These are phyloP conservation scores for Hedya salicella DNA, from an alignment of 2,888 invertebrate species.

Conservation along the genomic window DNA sequence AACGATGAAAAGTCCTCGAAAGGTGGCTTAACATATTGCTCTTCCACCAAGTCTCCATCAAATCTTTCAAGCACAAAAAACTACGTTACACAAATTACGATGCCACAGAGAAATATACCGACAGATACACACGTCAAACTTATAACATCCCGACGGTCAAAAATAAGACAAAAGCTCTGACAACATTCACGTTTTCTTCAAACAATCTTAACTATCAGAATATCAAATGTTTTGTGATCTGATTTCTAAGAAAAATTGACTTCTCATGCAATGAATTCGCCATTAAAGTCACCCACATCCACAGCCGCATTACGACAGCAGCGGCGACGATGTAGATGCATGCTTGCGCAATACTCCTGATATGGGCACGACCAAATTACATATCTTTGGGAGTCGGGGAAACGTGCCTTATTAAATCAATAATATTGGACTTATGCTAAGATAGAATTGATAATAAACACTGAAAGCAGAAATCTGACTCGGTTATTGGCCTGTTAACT, in stretches of 20 bases:
- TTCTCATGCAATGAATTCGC: constrained; percentile 6
- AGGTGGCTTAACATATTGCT: no score
- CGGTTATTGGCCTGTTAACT: neutral
- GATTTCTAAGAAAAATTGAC: neutral
- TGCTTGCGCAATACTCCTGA: constrained; percentile 32
- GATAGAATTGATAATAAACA: constrained; percentile 10
- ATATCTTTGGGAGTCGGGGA: constrained; percentile 24
- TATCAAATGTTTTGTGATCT: neutral
- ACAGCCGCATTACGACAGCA: constrained; percentile 6
- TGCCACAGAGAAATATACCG: no score
- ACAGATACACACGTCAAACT: no score
- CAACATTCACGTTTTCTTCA: no score
- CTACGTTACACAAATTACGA: no score
- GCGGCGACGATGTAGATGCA: constrained; percentile 24
- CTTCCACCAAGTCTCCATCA: no score
- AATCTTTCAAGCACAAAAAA: no score
- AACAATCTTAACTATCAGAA: no score
- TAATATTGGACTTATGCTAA: constrained; percentile 7
- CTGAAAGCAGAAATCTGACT: neutral
- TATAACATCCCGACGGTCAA: no score
- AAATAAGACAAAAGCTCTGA: no score
- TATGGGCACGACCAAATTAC: constrained; percentile 40
- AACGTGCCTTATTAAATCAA: constrained; percentile 37
- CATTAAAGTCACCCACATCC: constrained; percentile 20
- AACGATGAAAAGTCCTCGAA: no score